Base-by-base conservation (phyloP, 2,888 invertebrate species). In the Eilema depressum region DNA sequence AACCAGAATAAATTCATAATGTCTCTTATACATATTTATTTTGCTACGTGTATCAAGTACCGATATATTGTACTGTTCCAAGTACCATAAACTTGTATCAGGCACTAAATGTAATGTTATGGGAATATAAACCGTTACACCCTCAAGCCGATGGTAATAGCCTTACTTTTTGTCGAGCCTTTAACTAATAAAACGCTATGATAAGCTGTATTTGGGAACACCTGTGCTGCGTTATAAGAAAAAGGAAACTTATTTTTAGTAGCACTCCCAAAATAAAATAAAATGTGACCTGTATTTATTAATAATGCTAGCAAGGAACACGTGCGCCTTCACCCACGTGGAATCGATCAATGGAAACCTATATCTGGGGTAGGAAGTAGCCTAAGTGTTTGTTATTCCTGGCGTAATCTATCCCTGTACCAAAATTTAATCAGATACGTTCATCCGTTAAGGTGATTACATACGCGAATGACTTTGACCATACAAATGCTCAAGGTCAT, bases 141-240 rank as follows among this genome's bases (percentile, higher is more conserved):
- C 76, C 71, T 72, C 71, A 56, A 66, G 77, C 75, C 78, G 71
- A 87, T 78, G 83, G 81, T 83, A 83, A 85, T 81, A 69, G 71
- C 73, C 74, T 62, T 67, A 80, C 74, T 82, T 85, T 81, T 80
- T 80, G 80, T 81, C 77, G 83, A 83, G 85, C 89, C 89, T 85
- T 89, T 89, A 80, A 69, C 67, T 74, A 75, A 85, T 86, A 84
- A 86, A 85, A 86, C 82, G 75, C 74, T 83, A 78, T 79, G 83
- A 85, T 79, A 86, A 82, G 83, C 79, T 74, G 77, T 73, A 61
- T 76, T 84, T 76, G 41, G 71, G 17, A 80, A 79, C 88, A 89
- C 86, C 85, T 87, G 88, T 76, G 85, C 26, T 67, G 30, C 53
- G 60, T 60, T 25, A 71, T 69, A 67, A 63, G 57, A 60, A 26